Evolutionary conservation across 1,140 invertebrate species (phyloP).

Genomic region (Lysiphlebus fabarum): DNA sequence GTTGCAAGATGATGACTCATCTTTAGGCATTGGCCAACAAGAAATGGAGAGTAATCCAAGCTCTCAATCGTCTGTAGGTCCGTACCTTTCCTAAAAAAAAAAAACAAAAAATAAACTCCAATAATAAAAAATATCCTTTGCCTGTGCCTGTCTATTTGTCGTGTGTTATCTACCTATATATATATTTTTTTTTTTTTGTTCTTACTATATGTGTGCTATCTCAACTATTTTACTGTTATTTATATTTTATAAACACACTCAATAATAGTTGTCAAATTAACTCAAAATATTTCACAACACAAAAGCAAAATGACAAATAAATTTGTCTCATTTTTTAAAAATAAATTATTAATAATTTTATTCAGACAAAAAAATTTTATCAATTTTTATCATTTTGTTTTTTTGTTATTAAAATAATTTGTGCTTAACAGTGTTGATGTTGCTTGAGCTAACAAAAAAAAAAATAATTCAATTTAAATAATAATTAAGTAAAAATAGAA

Average conservation of each 20-base stretch:
- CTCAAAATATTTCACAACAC: background rate
- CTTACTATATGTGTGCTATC: constrained; percentile 29
- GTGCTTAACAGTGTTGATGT: no score
- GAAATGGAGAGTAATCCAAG: constrained; percentile 51
- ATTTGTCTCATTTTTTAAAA: no score
- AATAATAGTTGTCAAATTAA: constrained; percentile 1
- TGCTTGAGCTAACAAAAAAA: no score
- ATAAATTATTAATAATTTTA: no score
- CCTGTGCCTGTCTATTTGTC: constrained; percentile 28
- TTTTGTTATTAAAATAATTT: background rate
- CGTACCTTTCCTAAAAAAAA: constrained; percentile 35
- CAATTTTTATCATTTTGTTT: background rate
- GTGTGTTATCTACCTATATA: no score
- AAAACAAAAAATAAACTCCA: constrained; percentile 4
- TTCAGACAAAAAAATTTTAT: no score
- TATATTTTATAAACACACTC: background rate
- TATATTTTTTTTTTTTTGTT: constrained; percentile 36
- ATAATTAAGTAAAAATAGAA: no score
- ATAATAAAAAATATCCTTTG: constrained; percentile 22
- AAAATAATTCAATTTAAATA: no score
- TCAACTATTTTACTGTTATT: no score
- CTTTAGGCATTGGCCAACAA: constrained; percentile 51
- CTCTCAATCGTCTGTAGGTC: constrained; percentile 53
- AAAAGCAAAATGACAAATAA: no score
- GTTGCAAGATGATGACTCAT: constrained; percentile 54